Base-by-base conservation (phyloP, 2,113 vertebrate genomes). In the Nycticryphes semicollaris region DNA sequence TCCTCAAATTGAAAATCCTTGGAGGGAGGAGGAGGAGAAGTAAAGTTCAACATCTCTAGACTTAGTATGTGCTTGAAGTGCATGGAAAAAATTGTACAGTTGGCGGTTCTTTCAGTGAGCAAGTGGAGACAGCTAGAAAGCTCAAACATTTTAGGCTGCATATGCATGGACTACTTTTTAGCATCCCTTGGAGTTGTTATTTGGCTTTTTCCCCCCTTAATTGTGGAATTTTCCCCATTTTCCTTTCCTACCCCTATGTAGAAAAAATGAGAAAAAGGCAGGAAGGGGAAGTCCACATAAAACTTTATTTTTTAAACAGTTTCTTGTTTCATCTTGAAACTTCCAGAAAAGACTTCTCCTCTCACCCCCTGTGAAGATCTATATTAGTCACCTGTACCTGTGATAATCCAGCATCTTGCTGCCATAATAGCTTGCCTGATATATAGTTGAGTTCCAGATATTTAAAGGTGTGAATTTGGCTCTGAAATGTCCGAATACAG, bases 1-100 rank as follows among this genome's bases (percentile, higher is more conserved):
- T 93, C 69, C 57, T 91, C 62, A 89, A 93, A 91, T 90, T 86
- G 88, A 95, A 93, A 95, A 66, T 74, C 60, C 37, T 6, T 14
- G 20, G 28, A 7, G 13, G 8, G 4, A 53, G 27, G n/a, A 10
- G 17, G 9, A 10, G 17, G 9, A 12, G 43, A 78, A 86, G 10
- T 50, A 10, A 85, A 91, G 35, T 56, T 94, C 73, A 89, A 6
- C 60, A 14, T 84, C 51, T 78, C 47, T 43, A 45, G 39, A 17
- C 0, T 0, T 43, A 68, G 25, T 35, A 47, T 74, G 60, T 64
- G 59, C 74, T 85, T 87, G 63, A 88, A 94, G 33, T 25, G 43
- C 39, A 5, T 39, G 60, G 23, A 39, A 39, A 41, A 91, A 89
- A 78, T 31, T 72, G 41, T 62, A 56, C 25, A 87, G 68, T 51